Evolutionary conservation across 2,888 invertebrate genomes (phyloP), one percentile per base, ranked within the genome.

Genomic region (Catocala fraxini): DNA sequence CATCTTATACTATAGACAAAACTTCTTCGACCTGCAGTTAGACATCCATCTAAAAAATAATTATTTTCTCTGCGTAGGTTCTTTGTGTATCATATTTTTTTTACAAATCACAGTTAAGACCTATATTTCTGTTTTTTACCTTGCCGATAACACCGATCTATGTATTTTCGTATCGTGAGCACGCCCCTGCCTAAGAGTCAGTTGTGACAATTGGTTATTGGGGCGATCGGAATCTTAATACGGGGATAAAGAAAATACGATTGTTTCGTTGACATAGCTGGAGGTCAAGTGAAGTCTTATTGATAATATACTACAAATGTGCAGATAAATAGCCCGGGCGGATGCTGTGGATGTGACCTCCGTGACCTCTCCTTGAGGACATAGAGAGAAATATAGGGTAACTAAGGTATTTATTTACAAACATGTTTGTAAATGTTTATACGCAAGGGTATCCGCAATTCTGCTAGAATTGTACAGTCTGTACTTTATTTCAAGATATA

Each of bases 181-280:
- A 74, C 73, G 74, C 76, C 66, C 72, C 65, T 75, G 66, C 68
- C 71, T 65, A 75, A 77, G 62, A 69, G 76, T 76, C 81, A 72
- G 77, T 80, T 52, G 64, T 56, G 75, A 73, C 79, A 79, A 85
- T 85, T 83, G 81, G 80, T 81, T 86, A 83, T 82, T 82, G 77
- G 71, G 49, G 53, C 65, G 71, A 78, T 75, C 60, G 52, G 66
- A 70, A 75, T 79, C 71, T 72, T 77, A 78, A 77, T 76, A 69
- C 61, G 61, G n/a, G 55, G 51, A 71, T 71, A 51, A 51, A 54
- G 59, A 43, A 55, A 59, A 59, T 55, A 15, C 43, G 48, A 49
- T 42, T 49, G 48, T 59, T 41, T 35, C 35, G 47, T 34, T 58
- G 45, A 45, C 10, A 35, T 11, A 48, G 12, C 43, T 39, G n/a